A percentile compares a stretch with the other conserved stretches of the same genome.
phyloP scores from a whole-genome alignment of 2,888 invertebrate species.

The Hedychridium roseum region DNA sequence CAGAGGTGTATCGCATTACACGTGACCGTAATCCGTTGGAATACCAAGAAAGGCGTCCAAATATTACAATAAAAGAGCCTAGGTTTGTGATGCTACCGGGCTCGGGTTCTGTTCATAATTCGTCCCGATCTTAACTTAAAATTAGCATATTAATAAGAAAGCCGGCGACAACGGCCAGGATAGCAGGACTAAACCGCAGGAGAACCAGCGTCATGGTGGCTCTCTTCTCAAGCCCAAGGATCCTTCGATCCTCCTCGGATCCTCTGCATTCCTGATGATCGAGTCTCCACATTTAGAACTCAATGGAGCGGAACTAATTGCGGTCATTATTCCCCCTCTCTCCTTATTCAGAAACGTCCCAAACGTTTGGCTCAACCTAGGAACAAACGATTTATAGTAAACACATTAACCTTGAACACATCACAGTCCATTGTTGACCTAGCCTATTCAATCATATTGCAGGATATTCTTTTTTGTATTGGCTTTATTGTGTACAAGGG shows the following conservation, averaged over 20 bases:
- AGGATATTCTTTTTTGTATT: no score
- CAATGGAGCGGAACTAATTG: constrained; percentile 62
- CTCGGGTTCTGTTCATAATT: constrained; percentile 28
- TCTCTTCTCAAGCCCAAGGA: constrained; percentile 38
- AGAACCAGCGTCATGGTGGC: constrained; percentile 21
- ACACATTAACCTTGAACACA: no score
- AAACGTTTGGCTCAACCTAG: no score
- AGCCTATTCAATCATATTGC: no score
- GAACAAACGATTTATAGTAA: no score
- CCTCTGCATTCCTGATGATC: constrained; percentile 56
- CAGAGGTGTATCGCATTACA: constrained; percentile 61
- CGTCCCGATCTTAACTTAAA: constrained; percentile 37
- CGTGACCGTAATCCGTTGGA: constrained; percentile 49
- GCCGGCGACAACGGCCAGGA: constrained; percentile 61
- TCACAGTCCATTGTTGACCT: no score
- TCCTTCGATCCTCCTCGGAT: constrained; percentile 49
- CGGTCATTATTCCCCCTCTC: constrained; percentile 30
- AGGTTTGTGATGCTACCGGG: not conserved
- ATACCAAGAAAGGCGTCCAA: constrained; percentile 25
- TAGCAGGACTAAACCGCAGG: constrained; percentile 59
- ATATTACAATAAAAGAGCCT: not conserved
- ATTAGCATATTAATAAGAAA: constrained; percentile 65
- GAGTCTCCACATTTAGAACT: constrained; percentile 63
- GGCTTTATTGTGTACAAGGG: no score
- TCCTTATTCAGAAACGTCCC: not conserved